These are phyloP conservation scores for Propithecus deckenii DNA, from an alignment of 2,797 vertebrate species.

Conservation along the genomic window DNA sequence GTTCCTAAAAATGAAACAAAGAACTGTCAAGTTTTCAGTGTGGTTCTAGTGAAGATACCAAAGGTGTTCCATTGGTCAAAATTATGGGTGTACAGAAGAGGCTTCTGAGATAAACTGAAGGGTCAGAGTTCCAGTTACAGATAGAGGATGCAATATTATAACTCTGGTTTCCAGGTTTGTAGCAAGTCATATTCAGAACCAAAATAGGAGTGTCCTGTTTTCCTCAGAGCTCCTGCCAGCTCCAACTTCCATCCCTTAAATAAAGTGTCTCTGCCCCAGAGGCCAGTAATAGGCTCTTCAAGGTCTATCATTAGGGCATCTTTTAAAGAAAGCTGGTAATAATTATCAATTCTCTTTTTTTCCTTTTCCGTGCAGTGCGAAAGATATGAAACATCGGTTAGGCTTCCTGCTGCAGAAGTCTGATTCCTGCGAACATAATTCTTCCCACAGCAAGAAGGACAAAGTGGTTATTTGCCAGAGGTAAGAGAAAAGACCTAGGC, in stretches of 20 bases:
- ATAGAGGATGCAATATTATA: not conserved
- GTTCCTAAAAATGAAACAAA: not conserved
- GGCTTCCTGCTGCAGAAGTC: constrained; percentile 94
- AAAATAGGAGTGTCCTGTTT: not conserved
- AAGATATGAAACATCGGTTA: constrained; percentile 96
- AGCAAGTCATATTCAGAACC: not conserved
- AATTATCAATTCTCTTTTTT: not conserved
- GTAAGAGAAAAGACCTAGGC: constrained; percentile 81
- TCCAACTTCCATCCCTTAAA: not conserved
- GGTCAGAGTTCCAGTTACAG: not conserved
- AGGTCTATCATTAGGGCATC: not conserved
- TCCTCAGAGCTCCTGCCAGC: not conserved
- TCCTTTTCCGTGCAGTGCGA: constrained; percentile 87
- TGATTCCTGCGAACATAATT: constrained; percentile 87
- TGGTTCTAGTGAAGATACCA: not conserved
- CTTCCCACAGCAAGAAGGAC: constrained; percentile 85
- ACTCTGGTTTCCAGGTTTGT: not conserved
- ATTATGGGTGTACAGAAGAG: not conserved
- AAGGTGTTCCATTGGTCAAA: not conserved
- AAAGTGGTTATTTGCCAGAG: constrained; percentile 86
- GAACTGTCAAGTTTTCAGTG: not conserved
- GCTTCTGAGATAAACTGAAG: not conserved
- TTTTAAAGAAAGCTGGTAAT: not conserved
- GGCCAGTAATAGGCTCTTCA: not conserved
- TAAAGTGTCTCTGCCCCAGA: not conserved